Base-by-base conservation (phyloP, 1,140 invertebrate species). In the Lasioglossum albipes region DNA sequence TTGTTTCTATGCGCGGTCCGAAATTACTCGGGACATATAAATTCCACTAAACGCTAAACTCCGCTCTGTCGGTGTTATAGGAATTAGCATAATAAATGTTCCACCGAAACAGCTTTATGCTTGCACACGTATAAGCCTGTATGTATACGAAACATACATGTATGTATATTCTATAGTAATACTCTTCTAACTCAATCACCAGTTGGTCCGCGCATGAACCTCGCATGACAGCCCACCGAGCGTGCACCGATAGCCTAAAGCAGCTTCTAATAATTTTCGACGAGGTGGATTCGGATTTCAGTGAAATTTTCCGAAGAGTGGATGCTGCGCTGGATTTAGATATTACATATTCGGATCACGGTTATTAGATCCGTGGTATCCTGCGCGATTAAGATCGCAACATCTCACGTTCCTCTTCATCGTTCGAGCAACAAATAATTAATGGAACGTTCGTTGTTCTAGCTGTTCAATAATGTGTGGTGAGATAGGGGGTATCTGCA, bases 51-150 rank as follows among this genome's bases (percentile, higher is more conserved):
- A 59, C 20, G 57, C 22, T 62, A 31, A 62, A 31, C 61, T 62
- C 22, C 10, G 10, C 22, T 62, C 61, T 4, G 13, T 13, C 27
- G 22, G 22, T 13, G 27, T 10, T 62, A 31, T 31, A 45, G 41
- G 41, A 41, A 67, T 67, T 67, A 67, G 41, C 41, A 67, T 67
- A 67, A 67, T 42, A 67, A 10, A 67, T 42, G 7, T 20, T 67
- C 20, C 20, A 13, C 41, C 9, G 36, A 42, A 67, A 45, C 65
- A 42, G 41, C 10, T 41, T 67, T 67, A 67, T 7, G n/a, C 65
- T 13, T 45, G 10, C 45, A 45, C 10, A 49, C 45, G 45, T 49
- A 49, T 49, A 49, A 49, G 45, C 45, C 13, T 49, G n/a, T n/a
- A n/a, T n/a, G n/a, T n/a, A n/a, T n/a, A n/a, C n/a, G n/a, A n/a